Evolutionary conservation across 1,140 invertebrate species (phyloP), one percentile per base, ranked within the genome.

Genomic region (Heliconius nattereri): DNA sequence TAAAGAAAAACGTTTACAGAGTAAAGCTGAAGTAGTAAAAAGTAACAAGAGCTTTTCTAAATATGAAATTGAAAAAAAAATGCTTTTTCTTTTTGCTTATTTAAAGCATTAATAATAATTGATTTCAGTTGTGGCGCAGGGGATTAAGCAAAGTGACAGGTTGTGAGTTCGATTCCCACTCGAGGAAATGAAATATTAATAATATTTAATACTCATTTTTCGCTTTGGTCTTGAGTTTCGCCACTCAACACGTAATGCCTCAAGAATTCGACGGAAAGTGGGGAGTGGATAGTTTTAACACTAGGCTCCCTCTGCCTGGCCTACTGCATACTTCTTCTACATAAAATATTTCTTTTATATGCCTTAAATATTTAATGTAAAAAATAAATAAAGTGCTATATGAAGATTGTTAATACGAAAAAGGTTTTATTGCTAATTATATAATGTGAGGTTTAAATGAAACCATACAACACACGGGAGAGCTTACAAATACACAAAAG

Each of bases 1-100:
- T 66, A 66, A 66, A 66, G 23, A 66, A 66, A 66, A 66, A 66
- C 60, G 60, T 29, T 29, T 66, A 66, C 23, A 29, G 60, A 19
- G 60, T 66, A 29, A 66, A 66, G 23, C 26, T 66, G 8, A 16
- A 29, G 60, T 66, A 29, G 26, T 66, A 66, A 29, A 66, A 66
- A 13, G 60, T 66, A 66, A 66, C 23, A 66, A 66, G 5, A 66
- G 5, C 60, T 66, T 66, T 66, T 29, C 6, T 9, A 60, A 60
- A 60, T 60, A 60, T 60, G 54, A 23, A 26, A 60, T 60, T 26
- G 19, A 23, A 9, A 60, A n/a, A 57, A 60, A 23, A 57, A 45
- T 35, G 3, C 3, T 45, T 16, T 16, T 45, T 16, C 1, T 45
- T 45, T 45, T 45, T 45, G 40, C 3, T 45, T 45, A 45, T 45